A percentile compares a stretch with the other conserved stretches of the same genome.
phyloP scores from a whole-genome alignment of 2,113 vertebrate species.

The Lontra canadensis region DNA sequence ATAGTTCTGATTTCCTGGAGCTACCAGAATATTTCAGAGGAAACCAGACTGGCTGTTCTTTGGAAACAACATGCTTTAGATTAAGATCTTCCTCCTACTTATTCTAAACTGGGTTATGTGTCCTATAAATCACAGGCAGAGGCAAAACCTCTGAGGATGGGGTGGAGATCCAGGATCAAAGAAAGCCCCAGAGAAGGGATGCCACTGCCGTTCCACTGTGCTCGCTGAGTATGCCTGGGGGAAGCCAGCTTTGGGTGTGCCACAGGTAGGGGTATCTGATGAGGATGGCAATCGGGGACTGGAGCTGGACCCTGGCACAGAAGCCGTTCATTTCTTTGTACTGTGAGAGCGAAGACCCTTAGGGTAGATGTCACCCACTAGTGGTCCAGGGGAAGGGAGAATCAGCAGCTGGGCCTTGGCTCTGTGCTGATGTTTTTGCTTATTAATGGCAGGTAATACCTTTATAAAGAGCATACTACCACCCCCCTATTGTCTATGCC shows the following conservation, averaged over 20 bases:
- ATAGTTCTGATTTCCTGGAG: neutral
- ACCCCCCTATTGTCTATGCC: accelerated
- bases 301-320: neutral
- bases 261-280: neutral
- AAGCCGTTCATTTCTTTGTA: neutral
- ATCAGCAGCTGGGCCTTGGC: neutral
- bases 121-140: neutral
- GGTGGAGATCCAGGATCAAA: neutral
- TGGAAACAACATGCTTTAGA: neutral
- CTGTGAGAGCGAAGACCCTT: neutral
- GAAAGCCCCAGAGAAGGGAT: neutral
- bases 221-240: neutral
- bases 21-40: neutral
- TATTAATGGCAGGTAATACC: neutral
- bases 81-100: neutral
- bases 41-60: neutral
- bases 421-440: neutral
- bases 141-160: neutral
- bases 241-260: neutral
- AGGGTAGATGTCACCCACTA: neutral
- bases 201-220: too few species aligned
- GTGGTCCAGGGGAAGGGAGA: neutral
- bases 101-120: neutral
- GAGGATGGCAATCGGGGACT: neutral
- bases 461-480: neutral